Conservation (phyloP, 2,888 invertebrate genomes). For the Calephelis perditalis region DNA sequence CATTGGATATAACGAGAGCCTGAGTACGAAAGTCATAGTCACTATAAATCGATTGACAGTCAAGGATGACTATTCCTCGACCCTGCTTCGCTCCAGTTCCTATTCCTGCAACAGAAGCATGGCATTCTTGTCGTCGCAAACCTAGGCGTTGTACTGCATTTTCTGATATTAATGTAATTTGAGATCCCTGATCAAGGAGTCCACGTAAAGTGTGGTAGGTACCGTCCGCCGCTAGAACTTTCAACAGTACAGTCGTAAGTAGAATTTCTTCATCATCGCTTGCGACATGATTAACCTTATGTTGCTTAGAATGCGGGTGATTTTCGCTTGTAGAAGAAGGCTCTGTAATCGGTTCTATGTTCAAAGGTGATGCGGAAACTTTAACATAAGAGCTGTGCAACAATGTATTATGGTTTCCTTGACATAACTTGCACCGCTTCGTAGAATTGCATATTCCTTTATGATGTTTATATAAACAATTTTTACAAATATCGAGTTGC, state of each 20-base stretch:
- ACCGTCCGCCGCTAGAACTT: not conserved
- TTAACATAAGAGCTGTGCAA: too few species aligned
- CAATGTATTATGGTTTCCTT: not conserved
- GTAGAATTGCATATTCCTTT: constrained; percentile 17
- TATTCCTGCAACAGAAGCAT: not conserved
- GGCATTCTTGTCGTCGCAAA: not conserved
- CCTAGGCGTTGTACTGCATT: not conserved
- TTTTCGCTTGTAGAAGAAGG: too few species aligned
- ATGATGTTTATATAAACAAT: constrained; percentile 21
- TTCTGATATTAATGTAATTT: not conserved
- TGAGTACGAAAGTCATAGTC: not conserved
- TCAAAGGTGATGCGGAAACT: too few species aligned
- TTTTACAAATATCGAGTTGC: constrained; percentile 21
- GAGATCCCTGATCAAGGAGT: not conserved
- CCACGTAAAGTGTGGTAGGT: not conserved
- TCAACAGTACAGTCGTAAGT: too few species aligned
- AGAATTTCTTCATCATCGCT: too few species aligned
- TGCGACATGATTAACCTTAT: too few species aligned
- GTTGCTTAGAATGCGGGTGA: too few species aligned
- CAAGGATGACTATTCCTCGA: not conserved
- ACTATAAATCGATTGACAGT: not conserved
- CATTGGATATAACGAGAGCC: not conserved
- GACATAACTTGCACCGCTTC: constrained; percentile 21
- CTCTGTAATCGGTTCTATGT: too few species aligned
- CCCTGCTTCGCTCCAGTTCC: not conserved